These are phyloP conservation scores for Trachurus trachurus DNA, from an alignment of 2,797 vertebrate genomes.

Conservation along the genomic window DNA sequence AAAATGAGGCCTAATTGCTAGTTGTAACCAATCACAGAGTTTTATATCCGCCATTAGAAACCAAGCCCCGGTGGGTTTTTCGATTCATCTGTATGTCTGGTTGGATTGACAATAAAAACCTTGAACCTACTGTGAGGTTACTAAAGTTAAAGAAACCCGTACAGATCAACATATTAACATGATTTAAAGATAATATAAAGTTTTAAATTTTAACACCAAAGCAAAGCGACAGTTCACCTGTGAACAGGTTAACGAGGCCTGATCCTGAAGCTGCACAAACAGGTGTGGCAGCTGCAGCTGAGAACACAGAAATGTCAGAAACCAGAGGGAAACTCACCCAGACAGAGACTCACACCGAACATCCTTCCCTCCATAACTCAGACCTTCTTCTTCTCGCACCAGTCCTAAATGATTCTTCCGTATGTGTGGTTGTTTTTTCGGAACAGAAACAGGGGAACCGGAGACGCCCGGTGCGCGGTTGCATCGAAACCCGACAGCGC, in stretches of 20 bases:
- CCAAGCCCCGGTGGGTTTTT: background rate
- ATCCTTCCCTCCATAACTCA: constrained; percentile 43
- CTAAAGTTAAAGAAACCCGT: background rate
- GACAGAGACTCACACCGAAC: constrained; percentile 15
- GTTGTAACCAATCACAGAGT: background rate
- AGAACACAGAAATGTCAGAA: background rate
- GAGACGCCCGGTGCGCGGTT: background rate
- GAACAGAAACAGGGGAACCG: background rate
- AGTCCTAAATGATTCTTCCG: background rate
- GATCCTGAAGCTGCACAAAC: constrained; percentile 27
- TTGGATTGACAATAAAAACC: too few species aligned
- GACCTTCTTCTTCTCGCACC: accelerated
- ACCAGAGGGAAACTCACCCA: constrained; percentile 61
- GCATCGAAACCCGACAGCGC: constrained; percentile 45
- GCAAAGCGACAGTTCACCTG: background rate
- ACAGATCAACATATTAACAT: background rate
- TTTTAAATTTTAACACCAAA: background rate
- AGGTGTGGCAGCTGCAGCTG: constrained; percentile 63
- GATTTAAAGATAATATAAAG: background rate
- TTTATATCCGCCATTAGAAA: background rate
- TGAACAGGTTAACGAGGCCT: background rate
- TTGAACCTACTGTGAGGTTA: background rate
- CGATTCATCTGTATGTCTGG: too few species aligned
- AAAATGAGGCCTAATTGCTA: too few species aligned
- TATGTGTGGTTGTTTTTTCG: background rate